phyloP scores from a whole-genome alignment of 2,113 vertebrate species.

The Bos taurus region DNA sequence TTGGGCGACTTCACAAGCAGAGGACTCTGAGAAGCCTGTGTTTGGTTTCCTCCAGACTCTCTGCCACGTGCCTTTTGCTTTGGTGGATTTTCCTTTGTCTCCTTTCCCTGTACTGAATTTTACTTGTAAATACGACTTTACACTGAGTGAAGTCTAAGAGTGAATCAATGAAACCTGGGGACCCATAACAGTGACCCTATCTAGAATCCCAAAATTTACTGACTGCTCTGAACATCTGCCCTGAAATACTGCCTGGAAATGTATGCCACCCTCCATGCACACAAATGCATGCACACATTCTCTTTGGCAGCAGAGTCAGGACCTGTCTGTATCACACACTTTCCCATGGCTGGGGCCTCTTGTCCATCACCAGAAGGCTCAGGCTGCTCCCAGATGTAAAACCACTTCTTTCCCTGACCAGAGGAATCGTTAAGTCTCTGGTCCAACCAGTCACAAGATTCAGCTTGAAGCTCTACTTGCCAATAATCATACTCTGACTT shows the following conservation, averaged over 20 bases:
- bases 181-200: neutral
- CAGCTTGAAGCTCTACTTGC: neutral
- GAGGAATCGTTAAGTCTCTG: neutral
- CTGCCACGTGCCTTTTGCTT: neutral
- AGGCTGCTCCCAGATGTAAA: neutral
- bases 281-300: neutral
- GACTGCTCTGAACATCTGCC: neutral
- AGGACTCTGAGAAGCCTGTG: neutral
- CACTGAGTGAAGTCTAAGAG: neutral
- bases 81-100: neutral
- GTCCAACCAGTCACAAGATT: neutral
- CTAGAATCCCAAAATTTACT: neutral
- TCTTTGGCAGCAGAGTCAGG: neutral
- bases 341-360: neutral
- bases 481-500: neutral
- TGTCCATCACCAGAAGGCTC: neutral
- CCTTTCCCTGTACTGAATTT: neutral
- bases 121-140: neutral
- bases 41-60: neutral
- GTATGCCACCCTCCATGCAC: accelerated
- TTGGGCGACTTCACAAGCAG: neutral
- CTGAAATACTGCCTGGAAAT: neutral
- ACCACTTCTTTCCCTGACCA: neutral
- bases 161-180: neutral
- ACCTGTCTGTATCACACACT: neutral